Evolutionary conservation across 2,888 invertebrate genomes (phyloP), one percentile per base, ranked within the genome.

Genomic region (Elgonia sp.): DNA sequence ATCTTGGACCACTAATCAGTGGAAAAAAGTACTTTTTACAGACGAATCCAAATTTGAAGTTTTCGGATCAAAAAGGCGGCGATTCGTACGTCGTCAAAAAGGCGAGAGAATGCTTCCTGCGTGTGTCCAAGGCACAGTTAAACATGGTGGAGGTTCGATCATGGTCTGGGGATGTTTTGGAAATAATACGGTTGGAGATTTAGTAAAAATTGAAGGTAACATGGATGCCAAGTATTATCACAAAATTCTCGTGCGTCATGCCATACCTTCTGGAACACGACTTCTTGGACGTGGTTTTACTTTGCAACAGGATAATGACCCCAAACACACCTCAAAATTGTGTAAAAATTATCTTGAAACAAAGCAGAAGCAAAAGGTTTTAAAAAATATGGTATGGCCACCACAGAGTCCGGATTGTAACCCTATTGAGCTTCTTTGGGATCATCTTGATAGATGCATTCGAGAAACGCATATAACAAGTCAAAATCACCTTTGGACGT

Each of bases 41-140:
- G 89, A 90, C 69, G 88, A 89, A 73, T 90, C 87, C 0, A 90
- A 89, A 40, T 90, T 91, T 46, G 85, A 88, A 60, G 7, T 83
- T 46, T 88, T 81, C 70, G 80, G 81, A n/a, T 20, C 37, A 2
- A 84, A 85, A 29, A 21, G 87, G 39, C 37, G 80, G 42, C 39
- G 75, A 21, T 88, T 73, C 65, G 86, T 89, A 42, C 76, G 87
- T 20, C 55, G 89, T 29, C 29, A 18, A n/a, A 14, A n/a, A 42
- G 69, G 55, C 10, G 88, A 89, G 50, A 73, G 75, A 21, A 73
- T 72, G 69, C n/a, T 14, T 39, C 18, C 46, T 14, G 12, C n/a
- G n/a, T 73, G 72, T 40, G 20, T 73, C 1, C 4, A 57, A 40
- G 57, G 57, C 18, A 73, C 72, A 1, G 21, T 40, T 20, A 73